A percentile compares a stretch with the other conserved stretches of the same genome.
phyloP scores from a whole-genome alignment of 2,888 invertebrate species.

The Biston betularia region DNA sequence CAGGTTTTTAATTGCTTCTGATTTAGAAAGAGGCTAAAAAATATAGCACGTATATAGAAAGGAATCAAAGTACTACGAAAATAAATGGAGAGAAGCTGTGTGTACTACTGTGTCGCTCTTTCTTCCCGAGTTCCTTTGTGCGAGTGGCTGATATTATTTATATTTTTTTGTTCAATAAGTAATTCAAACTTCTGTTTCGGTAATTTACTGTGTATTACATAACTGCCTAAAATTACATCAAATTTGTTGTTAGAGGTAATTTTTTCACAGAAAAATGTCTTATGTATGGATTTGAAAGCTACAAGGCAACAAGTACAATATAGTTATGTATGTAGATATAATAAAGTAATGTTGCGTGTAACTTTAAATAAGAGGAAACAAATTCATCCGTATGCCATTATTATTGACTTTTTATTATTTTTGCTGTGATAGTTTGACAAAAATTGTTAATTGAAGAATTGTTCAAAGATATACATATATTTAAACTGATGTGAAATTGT shows the following conservation, averaged over 20 bases:
- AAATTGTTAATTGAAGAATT: too few species aligned
- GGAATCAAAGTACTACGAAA: too few species aligned
- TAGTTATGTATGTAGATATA: slow-evolving; percentile 34
- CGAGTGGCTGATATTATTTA: not conserved
- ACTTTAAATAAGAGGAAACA: slow-evolving; percentile 19
- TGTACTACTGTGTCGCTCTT: not conserved
- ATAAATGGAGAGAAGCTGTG: not conserved
- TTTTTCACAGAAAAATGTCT: not conserved
- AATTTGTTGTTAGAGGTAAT: not conserved
- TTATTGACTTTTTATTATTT: not conserved
- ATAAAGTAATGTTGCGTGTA: slow-evolving; percentile 22
- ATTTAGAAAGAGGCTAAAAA: not conserved
- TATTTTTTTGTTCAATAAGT: not conserved
- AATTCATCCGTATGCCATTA: not conserved
- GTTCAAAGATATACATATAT: too few species aligned
- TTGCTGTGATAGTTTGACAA: not conserved
- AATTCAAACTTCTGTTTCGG: not conserved
- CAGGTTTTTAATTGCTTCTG: not conserved
- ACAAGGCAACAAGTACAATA: slow-evolving; percentile 47
- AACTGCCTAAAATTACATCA: not conserved
- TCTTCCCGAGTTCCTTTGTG: not conserved
- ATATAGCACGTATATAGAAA: too few species aligned
- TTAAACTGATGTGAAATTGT: too few species aligned
- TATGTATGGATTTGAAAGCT: not conserved
- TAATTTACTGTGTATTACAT: not conserved